A percentile compares a stretch with the other conserved stretches of the same genome.
Conservation (phyloP, 2,113 vertebrate species). For the Diphyllodes magnificus region DNA sequence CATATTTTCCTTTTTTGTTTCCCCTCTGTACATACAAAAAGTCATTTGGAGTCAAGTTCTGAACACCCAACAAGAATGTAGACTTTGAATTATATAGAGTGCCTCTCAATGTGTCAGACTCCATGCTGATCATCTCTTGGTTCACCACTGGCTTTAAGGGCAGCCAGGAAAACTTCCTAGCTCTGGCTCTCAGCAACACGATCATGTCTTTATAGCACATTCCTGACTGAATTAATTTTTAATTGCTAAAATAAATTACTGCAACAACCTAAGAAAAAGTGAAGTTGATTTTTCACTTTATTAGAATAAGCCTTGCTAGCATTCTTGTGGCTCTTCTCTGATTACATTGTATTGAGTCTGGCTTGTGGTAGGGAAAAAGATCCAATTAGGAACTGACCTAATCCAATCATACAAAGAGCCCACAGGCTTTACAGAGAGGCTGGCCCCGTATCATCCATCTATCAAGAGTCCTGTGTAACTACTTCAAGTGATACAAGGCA, state of each 20-base stretch:
- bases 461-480: neutral
- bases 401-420: constrained; percentile 36
- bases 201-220: neutral
- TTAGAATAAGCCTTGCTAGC: neutral
- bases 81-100: neutral
- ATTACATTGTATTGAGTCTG: constrained; percentile 4
- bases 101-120: neutral
- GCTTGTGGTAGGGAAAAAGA: constrained; percentile 10
- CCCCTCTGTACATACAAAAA: neutral
- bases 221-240: neutral
- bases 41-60: neutral
- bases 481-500: neutral
- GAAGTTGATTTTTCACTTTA: constrained; percentile 4
- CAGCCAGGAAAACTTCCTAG: neutral
- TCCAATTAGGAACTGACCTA: constrained; percentile 46
- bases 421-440: neutral
- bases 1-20: neutral
- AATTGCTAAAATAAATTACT: constrained; percentile 11
- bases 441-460: neutral
- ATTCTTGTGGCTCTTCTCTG: constrained; percentile 1
- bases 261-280: neutral
- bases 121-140: neutral
- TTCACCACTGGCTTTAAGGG: neutral
- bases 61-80: neutral
- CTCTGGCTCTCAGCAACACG: neutral